Conservation (phyloP, 2,113 vertebrate genomes). For the Galemys pyrenaicus region DNA sequence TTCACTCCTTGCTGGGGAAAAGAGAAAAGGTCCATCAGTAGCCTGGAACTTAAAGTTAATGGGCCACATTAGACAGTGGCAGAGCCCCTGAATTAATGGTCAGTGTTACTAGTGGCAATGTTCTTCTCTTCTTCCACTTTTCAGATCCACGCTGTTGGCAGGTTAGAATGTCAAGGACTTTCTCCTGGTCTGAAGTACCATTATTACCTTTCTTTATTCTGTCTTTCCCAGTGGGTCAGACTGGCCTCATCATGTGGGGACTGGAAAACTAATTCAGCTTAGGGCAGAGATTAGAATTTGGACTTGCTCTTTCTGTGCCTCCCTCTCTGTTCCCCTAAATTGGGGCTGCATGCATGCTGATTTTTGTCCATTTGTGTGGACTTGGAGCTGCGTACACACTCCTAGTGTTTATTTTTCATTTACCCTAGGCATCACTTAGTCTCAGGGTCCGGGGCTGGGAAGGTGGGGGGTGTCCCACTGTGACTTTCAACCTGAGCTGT, state of each 20-base stretch:
- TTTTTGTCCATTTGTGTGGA: neutral
- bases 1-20: neutral
- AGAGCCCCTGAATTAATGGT: neutral
- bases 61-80: neutral
- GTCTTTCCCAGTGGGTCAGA: neutral
- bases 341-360: neutral
- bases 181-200: neutral
- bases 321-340: neutral
- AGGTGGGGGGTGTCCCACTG: neutral
- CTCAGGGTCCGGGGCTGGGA: neutral
- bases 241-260: neutral
- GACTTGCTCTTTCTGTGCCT: neutral
- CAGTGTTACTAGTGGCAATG: neutral
- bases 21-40: neutral
- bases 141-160: neutral
- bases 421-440: neutral
- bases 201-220: neutral
- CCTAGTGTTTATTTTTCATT: neutral
- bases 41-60: neutral
- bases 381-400: neutral
- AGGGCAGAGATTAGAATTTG: neutral
- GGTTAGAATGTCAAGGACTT: neutral
- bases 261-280: neutral
- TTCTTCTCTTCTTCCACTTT: neutral
- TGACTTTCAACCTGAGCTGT: neutral